A percentile compares a stretch with the other conserved stretches of the same genome.
Evolutionary conservation across 2,797 vertebrate species (phyloP).

Genomic region (Chaetophractus vellerosus): DNA sequence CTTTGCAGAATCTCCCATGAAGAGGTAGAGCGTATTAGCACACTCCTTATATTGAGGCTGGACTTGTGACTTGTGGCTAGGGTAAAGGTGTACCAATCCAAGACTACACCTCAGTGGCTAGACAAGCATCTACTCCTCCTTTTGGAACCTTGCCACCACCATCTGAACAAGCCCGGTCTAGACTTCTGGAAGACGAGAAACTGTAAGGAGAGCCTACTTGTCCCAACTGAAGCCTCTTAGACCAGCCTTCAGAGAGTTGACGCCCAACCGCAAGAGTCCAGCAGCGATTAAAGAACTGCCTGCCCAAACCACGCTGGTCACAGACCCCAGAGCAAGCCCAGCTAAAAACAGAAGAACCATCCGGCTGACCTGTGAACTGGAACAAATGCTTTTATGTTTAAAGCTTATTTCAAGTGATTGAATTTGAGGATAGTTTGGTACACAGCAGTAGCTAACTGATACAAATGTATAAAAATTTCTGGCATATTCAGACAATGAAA

Average conservation of each 20-base stretch:
- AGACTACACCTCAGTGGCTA: not conserved
- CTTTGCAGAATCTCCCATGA: not conserved
- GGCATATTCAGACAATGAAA: not conserved
- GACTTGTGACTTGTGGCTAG: not conserved
- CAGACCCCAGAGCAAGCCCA: not conserved
- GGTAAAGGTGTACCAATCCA: not conserved
- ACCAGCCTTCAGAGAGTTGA: not conserved
- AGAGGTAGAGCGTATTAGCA: not conserved
- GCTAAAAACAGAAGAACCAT: not conserved
- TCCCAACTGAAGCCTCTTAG: not conserved
- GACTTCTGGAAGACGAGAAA: not conserved
- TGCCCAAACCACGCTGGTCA: not conserved
- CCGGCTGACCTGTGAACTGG: not conserved
- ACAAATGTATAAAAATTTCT: constrained; percentile 15
- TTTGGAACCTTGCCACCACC: not conserved
- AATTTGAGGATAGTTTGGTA: not conserved
- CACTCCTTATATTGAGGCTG: not conserved
- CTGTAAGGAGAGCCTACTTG: not conserved
- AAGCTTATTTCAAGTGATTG: not conserved
- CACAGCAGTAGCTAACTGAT: constrained; percentile 21
- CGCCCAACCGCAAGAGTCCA: not conserved
- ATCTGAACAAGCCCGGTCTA: not conserved
- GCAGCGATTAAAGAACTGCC: not conserved
- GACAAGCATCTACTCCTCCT: not conserved
- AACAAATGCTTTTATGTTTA: not conserved